Evolutionary conservation across 2,888 invertebrate species (phyloP).

Genomic region (Andrena dorsata): DNA sequence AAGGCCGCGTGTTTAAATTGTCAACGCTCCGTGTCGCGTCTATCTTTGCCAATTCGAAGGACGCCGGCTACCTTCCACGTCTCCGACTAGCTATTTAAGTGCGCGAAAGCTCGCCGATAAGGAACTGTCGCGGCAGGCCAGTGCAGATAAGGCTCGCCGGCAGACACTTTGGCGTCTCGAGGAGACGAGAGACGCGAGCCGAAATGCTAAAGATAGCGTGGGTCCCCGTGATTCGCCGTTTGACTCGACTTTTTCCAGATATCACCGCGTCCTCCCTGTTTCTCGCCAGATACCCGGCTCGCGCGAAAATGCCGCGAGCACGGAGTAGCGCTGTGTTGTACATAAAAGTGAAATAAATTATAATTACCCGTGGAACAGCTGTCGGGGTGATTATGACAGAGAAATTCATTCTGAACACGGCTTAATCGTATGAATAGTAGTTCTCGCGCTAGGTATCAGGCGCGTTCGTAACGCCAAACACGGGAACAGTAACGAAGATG

Average conservation of each 20-base stretch:
- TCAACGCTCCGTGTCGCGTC: neutral
- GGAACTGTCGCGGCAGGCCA: slow-evolving; percentile 46
- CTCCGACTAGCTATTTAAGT: neutral
- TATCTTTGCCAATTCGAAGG: slow-evolving; percentile 7
- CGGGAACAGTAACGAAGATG: no score
- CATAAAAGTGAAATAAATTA: neutral
- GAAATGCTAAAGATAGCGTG: slow-evolving; percentile 66
- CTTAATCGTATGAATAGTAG: neutral
- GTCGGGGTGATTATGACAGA: neutral
- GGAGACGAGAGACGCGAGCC: slow-evolving; percentile 43
- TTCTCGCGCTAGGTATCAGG: neutral
- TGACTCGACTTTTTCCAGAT: slow-evolving; percentile 27
- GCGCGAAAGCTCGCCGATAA: slow-evolving; percentile 44
- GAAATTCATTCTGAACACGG: neutral
- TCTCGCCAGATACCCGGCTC: no score
- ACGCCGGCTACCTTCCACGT: neutral
- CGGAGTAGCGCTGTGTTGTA: no score
- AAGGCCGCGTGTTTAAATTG: neutral
- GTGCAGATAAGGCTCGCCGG: slow-evolving; percentile 67
- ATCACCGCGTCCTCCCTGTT: neutral
- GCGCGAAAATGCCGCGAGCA: no score
- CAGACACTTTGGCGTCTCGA: slow-evolving; percentile 69
- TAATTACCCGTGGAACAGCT: neutral
- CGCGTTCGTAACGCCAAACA: neutral
- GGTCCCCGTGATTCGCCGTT: slow-evolving; percentile 21